Base-by-base conservation (phyloP, 2,113 vertebrate species). In the Eonycteris spelaea region DNA sequence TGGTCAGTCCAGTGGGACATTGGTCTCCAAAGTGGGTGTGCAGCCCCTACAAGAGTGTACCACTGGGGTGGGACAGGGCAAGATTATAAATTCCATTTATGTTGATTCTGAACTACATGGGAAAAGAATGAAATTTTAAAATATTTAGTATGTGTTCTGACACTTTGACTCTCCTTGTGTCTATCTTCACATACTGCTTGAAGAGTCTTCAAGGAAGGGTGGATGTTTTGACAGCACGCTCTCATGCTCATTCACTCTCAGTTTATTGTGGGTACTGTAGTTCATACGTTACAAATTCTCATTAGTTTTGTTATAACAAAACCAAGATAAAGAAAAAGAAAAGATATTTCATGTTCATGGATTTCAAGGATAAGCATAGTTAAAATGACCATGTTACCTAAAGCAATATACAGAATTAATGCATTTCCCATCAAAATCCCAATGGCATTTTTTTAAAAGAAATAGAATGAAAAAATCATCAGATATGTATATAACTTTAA, bases 241-340 rank as follows among this genome's bases (percentile, higher is more conserved):
- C 7, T 0, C 15, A 2, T 24, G 21, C 24, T 40, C 19, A 2
- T n/a, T 53, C 48, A 43, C 13, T 61, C 30, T n/a, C 16, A 2
- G n/a, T 15, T 71, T 51, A 30, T 61, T 33, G 19, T 80, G 80
- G 15, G n/a, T 9, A 15, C 21, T 48, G 16, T 13, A 11, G 67
- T 84, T 63, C 33, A 43, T 18, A 11, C 21, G 4, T 78, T 86
- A 45, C 10, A 45, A 92, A 30, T 48, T 61, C 30, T 77, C 55
- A 71, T 0, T 94, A 55, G 83, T 92, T 68, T 67, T 86, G 45
- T 86, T 79, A 48, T 30, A 70, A 68, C 33, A 73, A 63, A 63
- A 24, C 24, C 59, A 61, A 61, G 59, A 59, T 59, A 61, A 61
- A n/a, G n/a, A n/a, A n/a, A 33, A 48, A 33, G 28, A 28, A 51